phyloP scores from a whole-genome alignment of 2,113 vertebrate species.

The Catagonus wagneri region DNA sequence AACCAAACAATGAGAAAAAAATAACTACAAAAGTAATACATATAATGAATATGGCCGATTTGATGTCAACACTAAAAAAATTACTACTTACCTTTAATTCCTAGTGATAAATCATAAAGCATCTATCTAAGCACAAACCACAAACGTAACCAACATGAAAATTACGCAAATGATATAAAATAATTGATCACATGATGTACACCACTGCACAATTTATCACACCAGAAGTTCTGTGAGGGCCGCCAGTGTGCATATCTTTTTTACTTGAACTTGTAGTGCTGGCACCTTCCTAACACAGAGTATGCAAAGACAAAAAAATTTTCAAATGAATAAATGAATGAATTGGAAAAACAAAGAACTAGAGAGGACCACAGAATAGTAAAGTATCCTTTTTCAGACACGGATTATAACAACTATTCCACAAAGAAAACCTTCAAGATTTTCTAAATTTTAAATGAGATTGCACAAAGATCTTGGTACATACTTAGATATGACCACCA shows the following conservation, averaged over 20 bases:
- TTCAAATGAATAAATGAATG: neutral
- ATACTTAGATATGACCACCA: neutral
- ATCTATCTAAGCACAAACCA: neutral
- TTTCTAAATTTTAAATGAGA: constrained; percentile 9
- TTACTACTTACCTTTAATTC: neutral
- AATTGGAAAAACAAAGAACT: neutral
- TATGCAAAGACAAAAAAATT: neutral
- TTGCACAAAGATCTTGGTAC: neutral
- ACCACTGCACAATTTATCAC: neutral
- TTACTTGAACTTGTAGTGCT: neutral
- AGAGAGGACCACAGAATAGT: neutral
- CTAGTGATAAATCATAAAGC: neutral
- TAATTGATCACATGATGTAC: neutral
- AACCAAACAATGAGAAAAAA: neutral
- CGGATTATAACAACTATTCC: neutral
- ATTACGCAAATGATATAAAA: too few relatives aligned
- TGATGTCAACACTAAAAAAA: neutral
- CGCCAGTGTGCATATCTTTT: neutral
- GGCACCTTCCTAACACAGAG: neutral
- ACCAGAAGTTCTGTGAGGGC: neutral
- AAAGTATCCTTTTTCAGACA: neutral
- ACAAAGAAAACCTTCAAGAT: neutral
- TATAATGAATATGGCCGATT: neutral
- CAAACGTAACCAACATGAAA: neutral
- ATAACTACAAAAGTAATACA: neutral